These are phyloP conservation scores for Heterodera schachtii DNA, from an alignment of 1,140 invertebrate species.

Conservation along the genomic window DNA sequence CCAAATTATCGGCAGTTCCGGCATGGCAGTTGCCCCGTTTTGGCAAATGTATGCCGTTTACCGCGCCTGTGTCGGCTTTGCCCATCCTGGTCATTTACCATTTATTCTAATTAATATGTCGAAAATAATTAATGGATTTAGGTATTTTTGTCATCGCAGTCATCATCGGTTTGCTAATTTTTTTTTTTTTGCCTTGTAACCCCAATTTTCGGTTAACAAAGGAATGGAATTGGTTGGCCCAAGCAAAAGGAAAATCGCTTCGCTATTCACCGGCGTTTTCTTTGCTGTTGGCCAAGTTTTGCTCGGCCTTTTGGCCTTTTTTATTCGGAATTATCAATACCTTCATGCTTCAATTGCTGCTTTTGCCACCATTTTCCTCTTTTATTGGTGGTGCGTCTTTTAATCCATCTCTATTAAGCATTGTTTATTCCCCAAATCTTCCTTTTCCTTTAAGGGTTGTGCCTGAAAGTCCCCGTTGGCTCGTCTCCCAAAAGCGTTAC, in stretches of 20 bases:
- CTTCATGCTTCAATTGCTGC: conserved; percentile 66
- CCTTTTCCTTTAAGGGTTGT: conserved; percentile 56
- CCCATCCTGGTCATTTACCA: conserved; percentile 44
- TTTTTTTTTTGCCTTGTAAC: neutral
- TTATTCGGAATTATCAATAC: conserved; percentile 66
- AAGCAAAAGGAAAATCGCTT: conserved; percentile 66
- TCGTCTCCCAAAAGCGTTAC: conserved; percentile 64
- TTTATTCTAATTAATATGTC: neutral
- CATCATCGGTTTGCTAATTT: conserved; percentile 48
- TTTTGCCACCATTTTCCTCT: conserved; percentile 59
- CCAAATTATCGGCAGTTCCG: conserved; percentile 57
- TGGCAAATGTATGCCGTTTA: conserved; percentile 58
- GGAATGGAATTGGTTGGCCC: conserved; percentile 67
- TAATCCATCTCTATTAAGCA: neutral
- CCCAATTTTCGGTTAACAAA: neutral
- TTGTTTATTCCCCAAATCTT: neutral
- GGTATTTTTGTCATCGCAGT: conserved; percentile 66
- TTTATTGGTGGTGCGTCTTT: conserved; percentile 62
- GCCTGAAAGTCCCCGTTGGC: conserved; percentile 67
- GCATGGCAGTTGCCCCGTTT: conserved; percentile 56
- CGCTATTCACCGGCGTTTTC: conserved; percentile 67
- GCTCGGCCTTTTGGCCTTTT: conserved; percentile 66
- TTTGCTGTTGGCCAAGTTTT: conserved; percentile 66
- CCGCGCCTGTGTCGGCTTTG: conserved; percentile 50
- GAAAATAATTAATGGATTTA: neutral